Base-by-base conservation (phyloP, 2,113 vertebrate genomes). In the Grammomys surdaster region DNA sequence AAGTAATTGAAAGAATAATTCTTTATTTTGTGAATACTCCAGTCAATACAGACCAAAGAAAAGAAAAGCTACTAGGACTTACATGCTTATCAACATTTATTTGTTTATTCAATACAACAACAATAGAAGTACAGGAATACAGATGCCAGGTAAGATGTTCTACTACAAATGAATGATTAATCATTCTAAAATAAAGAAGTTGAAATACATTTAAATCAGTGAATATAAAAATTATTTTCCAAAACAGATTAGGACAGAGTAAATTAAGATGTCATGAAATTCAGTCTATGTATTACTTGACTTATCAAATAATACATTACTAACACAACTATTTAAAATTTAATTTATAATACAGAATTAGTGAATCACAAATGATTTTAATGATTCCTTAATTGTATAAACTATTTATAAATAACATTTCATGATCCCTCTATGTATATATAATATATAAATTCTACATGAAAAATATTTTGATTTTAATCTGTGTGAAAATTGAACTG, bases 371-470 rank as follows among this genome's bases (percentile, higher is more conserved):
- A 31, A 63, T 3, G 40, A 40, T 28, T 46, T 17, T 48, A 48
- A 22, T 67, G 9, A 48, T 67, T 20, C 7, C 13, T 76, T 7
- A 91, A 86, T 51, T 43, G 40, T 84, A 4, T 77, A 91, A 76
- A 94, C n/a, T 67, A n/a, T 65, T 90, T 95, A 36, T 60, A 84
- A 80, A 69, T 88, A 12, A 51, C 7, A 87, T 65, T 73, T 63
- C 1, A 20, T 46, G 26, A 46, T 88, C 72, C 0, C 33, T 84
- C 54, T 48, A 77, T 69, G 51, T 48, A 87, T 7, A 14, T 22
- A 60, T 60, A 40, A 6, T 40, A 2, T 40, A 16, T 40, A 40
- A 24, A 82, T 60, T 40, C 3, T 40, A 7, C 36, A 26, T 82
- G 36, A 82, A 72, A 72, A 40, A 60, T 24, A 58, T 24, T n/a